These are phyloP conservation scores for Apostichopus japonicus DNA, from an alignment of 35 echinoderm and acorn worm genomes.

Conservation along the genomic window DNA sequence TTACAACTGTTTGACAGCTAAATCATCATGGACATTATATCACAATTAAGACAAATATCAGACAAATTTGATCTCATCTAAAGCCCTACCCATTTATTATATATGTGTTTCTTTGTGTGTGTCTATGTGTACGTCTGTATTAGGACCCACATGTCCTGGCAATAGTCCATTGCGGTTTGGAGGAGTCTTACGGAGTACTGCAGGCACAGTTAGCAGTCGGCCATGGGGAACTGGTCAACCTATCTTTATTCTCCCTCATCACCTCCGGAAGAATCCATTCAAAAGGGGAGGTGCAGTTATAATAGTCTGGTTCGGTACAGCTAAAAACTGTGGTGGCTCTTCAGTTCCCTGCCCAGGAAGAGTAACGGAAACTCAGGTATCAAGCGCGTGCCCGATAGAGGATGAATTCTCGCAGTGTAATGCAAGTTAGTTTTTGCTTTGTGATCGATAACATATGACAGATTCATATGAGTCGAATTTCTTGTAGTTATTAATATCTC, in stretches of 20 bases:
- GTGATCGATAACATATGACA: too few species aligned
- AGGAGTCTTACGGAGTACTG: background rate
- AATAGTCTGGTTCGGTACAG: background rate
- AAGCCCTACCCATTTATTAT: too few species aligned
- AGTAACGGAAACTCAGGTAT: background rate
- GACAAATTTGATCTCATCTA: too few species aligned
- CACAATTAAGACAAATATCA: too few species aligned
- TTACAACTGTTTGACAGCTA: too few species aligned
- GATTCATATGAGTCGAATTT: too few species aligned
- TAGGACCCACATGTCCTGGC: background rate
- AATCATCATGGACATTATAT: too few species aligned
- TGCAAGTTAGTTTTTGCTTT: background rate
- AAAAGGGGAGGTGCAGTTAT: background rate
- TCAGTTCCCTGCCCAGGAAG: background rate
- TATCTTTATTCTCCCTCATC: background rate
- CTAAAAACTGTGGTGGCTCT: background rate
- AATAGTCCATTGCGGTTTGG: background rate
- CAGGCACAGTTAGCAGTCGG: background rate
- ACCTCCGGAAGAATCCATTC: background rate
- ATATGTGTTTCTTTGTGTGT: too few species aligned
- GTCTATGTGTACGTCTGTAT: background rate
- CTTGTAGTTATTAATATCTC: too few species aligned
- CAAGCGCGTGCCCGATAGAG: background rate
- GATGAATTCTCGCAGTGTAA: background rate
- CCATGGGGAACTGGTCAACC: slow-evolving; percentile 12